Base-by-base conservation (phyloP, 1,140 invertebrate genomes). In the Antheraea pernyi region DNA sequence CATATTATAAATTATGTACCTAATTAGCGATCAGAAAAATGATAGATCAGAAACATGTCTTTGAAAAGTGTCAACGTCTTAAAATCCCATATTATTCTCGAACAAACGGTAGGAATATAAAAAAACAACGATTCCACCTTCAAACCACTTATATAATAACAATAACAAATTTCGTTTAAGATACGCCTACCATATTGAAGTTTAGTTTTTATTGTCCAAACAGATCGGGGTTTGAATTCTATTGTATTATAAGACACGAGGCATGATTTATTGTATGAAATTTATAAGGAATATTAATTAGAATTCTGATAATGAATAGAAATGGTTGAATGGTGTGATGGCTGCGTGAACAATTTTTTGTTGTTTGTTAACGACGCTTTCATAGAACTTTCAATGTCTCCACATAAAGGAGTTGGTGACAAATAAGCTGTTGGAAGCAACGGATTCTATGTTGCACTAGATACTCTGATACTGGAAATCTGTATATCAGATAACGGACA, bases 221-320 rank as follows among this genome's bases (percentile, higher is more conserved):
- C 46, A 53, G 16, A 53, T 53, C 46, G 46, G 13, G 46, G 46
- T 71, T 69, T 72, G 69, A 72, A 64, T 7, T 19, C 19, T 46
- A 67, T 66, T 68, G 67, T 76, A 39, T 39, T 18, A 71, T 59
- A 13, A 18, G 69, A 69, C 67, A 65, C 64, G 67, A 65, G 64
- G 30, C 8, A n/a, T 74, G 72, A 74, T 74, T 74, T 74, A 74
- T 74, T 61, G 58, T 61, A 74, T 67, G 64, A 74, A 53, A 70
- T 74, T 74, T 74, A 74, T 74, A 70, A 68, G 16, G 61, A 58
- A 65, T 74, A 74, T 70, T 70, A 74, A 74, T 70, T 74, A 71
- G 60, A 16, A 67, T 53, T 65, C 63, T 74, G 59, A 60, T 53
- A 53, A 63, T 67, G 46, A 69, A 69, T 69, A 18, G 68, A 19